These are phyloP conservation scores for Esox niger DNA, from an alignment of 2,113 vertebrate species.

Conservation along the genomic window DNA sequence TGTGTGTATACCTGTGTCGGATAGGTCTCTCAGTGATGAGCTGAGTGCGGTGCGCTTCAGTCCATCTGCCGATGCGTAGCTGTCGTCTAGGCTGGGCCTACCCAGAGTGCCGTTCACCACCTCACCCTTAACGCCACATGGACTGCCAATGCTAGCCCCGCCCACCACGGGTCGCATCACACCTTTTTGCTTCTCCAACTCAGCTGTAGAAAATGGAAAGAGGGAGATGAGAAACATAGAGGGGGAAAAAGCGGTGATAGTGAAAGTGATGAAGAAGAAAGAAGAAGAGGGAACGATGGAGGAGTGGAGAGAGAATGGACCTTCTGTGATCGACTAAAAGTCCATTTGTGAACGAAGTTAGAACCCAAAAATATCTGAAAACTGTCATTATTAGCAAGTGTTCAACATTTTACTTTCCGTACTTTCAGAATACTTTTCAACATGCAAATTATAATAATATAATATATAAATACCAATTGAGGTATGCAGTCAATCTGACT, in stretches of 20 bases:
- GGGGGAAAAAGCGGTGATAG: neutral
- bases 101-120: slow-evolving; percentile 83
- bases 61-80: slow-evolving; percentile 84
- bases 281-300: slow-evolving; percentile 1
- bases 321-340: too few species aligned
- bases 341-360: too few species aligned
- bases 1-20: slow-evolving; percentile 78
- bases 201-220: slow-evolving; percentile 68
- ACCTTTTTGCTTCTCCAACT: slow-evolving; percentile 91
- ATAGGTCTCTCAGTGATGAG: slow-evolving; percentile 88
- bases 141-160: too few species aligned
- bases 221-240: neutral
- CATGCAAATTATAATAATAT: too few species aligned
- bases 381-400: too few species aligned
- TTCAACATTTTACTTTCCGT: too few species aligned
- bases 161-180: slow-evolving; percentile 81
- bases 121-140: slow-evolving; percentile 75
- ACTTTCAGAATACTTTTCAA: too few species aligned
- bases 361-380: too few species aligned
- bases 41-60: slow-evolving; percentile 89
- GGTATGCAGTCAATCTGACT: too few species aligned
- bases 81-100: slow-evolving; percentile 84
- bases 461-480: too few species aligned
- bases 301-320: too few species aligned
- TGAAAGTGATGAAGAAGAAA: slow-evolving; percentile 11